A percentile compares a stretch with the other conserved stretches of the same genome.
Evolutionary conservation across 2,797 vertebrate genomes (phyloP).

Genomic region (Pseudotriccus pelzelni): DNA sequence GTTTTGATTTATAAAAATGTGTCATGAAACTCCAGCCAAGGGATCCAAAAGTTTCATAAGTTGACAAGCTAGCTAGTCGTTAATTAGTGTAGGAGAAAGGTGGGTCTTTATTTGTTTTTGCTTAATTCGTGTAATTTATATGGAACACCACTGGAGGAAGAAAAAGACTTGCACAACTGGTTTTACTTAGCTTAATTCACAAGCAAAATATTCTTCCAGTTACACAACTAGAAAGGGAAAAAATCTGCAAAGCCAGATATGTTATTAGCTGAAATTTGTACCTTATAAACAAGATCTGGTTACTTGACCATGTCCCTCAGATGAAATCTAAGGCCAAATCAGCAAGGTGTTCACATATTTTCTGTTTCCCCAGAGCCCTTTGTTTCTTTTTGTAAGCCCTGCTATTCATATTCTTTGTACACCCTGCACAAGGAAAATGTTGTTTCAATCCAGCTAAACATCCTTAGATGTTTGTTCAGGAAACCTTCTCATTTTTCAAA

Average conservation of each 20-base stretch:
- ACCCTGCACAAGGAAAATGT: constrained; percentile 1
- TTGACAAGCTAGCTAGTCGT: constrained; percentile 61
- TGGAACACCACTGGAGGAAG: constrained; percentile 11
- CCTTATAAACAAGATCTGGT: constrained; percentile 59
- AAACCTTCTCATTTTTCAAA: constrained; percentile 31
- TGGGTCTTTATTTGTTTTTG: constrained; percentile 61
- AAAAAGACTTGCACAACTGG: constrained; percentile 46
- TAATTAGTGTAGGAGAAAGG: constrained; percentile 68
- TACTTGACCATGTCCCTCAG: constrained; percentile 33
- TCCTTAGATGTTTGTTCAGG: not conserved
- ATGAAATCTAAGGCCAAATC: constrained; percentile 27
- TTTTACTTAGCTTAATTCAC: constrained; percentile 60
- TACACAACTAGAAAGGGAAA: constrained; percentile 15
- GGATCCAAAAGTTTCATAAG: constrained; percentile 62
- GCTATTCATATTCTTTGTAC: not conserved
- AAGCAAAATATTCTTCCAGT: constrained; percentile 42
- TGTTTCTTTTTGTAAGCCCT: constrained; percentile 31
- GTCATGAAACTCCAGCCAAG: constrained; percentile 46
- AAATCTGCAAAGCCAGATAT: constrained; percentile 52
- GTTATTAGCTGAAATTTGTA: constrained; percentile 49
- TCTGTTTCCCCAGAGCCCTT: not conserved
- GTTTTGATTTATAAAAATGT: constrained; percentile 63
- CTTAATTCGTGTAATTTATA: constrained; percentile 53
- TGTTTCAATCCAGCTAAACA: constrained; percentile 18
- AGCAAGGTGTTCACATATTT: constrained; percentile 16